Percentiles rank a stretch among this genome's conserved stretches.
Evolutionary conservation across 2,888 invertebrate species (phyloP).

Genomic region (Euclidia mi): DNA sequence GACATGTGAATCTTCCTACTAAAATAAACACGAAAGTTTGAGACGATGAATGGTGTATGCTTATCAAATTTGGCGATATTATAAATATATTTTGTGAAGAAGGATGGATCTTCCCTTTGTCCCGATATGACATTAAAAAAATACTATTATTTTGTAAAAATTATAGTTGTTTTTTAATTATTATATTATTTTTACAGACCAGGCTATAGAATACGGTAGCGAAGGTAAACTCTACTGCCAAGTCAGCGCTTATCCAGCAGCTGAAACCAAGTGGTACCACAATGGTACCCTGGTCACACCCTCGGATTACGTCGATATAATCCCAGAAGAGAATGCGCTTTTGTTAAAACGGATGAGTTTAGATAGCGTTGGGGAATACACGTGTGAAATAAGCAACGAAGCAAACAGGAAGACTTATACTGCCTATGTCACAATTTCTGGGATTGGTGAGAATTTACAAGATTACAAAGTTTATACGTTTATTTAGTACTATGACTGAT

Average conservation of each 20-base stretch:
- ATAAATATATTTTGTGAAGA: too few relatives aligned
- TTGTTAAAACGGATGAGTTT: slow-evolving; percentile 73
- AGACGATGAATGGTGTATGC: too few relatives aligned
- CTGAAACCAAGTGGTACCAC: slow-evolving; percentile 72
- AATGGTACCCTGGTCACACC: slow-evolving; percentile 64
- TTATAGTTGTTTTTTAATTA: background rate
- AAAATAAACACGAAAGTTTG: too few relatives aligned
- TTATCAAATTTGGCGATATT: too few relatives aligned
- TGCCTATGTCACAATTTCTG: slow-evolving; percentile 69
- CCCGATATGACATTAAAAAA: too few relatives aligned
- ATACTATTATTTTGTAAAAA: too few relatives aligned
- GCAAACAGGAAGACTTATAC: slow-evolving; percentile 52
- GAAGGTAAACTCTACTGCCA: slow-evolving; percentile 72
- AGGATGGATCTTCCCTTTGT: too few relatives aligned
- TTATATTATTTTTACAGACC: slow-evolving; percentile 65
- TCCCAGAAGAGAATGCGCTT: slow-evolving; percentile 61
- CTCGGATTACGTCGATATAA: slow-evolving; percentile 54
- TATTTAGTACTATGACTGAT: too few relatives aligned
- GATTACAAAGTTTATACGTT: too few relatives aligned
- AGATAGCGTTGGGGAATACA: slow-evolving; percentile 71
- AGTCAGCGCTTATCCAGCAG: slow-evolving; percentile 77
- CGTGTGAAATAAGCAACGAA: slow-evolving; percentile 69
- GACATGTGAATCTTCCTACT: too few relatives aligned
- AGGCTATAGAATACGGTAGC: slow-evolving; percentile 69
- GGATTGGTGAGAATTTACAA: slow-evolving; percentile 75